These are phyloP conservation scores for Merops nubicus DNA, from an alignment of 2,113 vertebrate species.

Conservation along the genomic window DNA sequence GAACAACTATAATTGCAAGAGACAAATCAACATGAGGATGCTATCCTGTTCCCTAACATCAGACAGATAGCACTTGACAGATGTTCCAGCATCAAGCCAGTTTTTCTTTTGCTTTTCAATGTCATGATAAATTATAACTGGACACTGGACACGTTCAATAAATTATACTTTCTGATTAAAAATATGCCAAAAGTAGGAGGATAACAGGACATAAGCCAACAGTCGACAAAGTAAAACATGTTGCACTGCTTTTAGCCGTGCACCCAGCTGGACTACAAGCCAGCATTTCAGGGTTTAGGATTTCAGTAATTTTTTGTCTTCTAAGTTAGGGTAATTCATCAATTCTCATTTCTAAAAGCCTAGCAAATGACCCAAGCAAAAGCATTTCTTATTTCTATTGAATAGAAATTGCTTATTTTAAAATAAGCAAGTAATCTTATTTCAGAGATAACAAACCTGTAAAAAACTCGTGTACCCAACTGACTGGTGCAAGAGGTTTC, in stretches of 20 bases:
- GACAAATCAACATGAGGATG: not conserved
- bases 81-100: not conserved
- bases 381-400: not conserved
- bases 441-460: not conserved
- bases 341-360: not conserved
- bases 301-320: not conserved
- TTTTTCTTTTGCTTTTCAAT: not conserved
- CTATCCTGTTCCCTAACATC: not conserved
- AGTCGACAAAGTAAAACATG: not conserved
- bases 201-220: not conserved
- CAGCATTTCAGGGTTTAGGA: not conserved
- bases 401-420: not conserved
- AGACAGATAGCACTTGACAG: not conserved
- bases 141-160: rapidly evolving
- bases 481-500: not conserved
- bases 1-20: not conserved
- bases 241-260: not conserved
- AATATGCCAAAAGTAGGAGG: not conserved
- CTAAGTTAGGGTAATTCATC: not conserved
- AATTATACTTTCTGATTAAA: not conserved
- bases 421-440: not conserved
- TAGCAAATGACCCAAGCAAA: not conserved
- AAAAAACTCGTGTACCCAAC: not conserved
- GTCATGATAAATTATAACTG: not conserved
- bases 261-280: not conserved